phyloP scores from a whole-genome alignment of 2,113 vertebrate species.

The Apteryx owenii region DNA sequence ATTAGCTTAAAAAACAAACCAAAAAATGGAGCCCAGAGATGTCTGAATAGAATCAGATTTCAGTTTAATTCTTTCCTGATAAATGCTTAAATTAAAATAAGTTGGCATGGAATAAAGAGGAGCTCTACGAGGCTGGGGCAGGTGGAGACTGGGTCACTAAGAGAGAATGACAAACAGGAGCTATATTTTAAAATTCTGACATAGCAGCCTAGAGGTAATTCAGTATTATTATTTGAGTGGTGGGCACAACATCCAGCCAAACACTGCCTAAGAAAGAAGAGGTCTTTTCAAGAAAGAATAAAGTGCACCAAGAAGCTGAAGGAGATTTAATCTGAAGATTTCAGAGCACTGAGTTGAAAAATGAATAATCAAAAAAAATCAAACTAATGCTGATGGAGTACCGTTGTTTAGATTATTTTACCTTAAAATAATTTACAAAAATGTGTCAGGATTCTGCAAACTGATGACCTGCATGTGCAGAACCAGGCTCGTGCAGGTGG shows the following conservation, averaged over 20 bases:
- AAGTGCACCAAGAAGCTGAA: not conserved
- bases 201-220: not conserved
- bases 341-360: not conserved
- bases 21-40: not conserved
- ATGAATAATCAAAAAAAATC: not conserved
- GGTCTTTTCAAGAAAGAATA: not conserved
- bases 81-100: not conserved
- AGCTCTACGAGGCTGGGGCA: not conserved
- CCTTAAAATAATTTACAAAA: not conserved
- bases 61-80: not conserved
- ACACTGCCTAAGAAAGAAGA: not conserved
- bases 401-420: not conserved
- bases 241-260: not conserved
- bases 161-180: not conserved
- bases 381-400: not conserved
- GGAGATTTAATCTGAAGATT: not conserved
- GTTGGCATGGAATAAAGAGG: too few relatives aligned
- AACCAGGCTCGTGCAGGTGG: not conserved
- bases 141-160: not conserved
- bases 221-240: not conserved
- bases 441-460: not conserved
- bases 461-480: not conserved
- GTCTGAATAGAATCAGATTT: not conserved
- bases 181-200: not conserved
- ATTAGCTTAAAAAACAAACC: not conserved